Conservation (phyloP, 2,797 vertebrate genomes). For the Picus viridis region DNA sequence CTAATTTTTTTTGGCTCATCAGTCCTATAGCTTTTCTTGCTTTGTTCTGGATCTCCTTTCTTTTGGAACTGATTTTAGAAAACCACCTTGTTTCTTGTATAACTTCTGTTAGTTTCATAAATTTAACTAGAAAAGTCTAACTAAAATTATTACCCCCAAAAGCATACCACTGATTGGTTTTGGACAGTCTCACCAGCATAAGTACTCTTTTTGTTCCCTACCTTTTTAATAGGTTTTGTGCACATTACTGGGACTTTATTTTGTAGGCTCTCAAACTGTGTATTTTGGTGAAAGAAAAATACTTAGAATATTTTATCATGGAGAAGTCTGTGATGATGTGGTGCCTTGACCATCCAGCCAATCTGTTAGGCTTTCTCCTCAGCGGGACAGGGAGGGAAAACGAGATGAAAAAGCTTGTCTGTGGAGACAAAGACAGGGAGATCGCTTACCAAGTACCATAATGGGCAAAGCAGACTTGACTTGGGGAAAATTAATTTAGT, state of each 20-base stretch:
- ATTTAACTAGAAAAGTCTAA: neutral
- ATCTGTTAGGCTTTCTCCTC: neutral
- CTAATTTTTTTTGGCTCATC: neutral
- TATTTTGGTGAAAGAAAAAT: neutral
- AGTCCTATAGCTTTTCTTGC: neutral
- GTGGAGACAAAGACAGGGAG: fast-evolving
- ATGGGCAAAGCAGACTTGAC: neutral
- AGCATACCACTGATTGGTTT: neutral
- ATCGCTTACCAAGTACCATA: neutral
- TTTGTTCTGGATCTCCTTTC: neutral
- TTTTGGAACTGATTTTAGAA: neutral
- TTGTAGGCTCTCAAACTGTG: neutral
- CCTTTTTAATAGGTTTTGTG: neutral
- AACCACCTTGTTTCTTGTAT: neutral
- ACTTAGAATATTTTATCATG: neutral
- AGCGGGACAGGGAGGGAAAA: neutral
- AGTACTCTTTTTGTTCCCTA: neutral
- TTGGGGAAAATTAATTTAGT: neutral
- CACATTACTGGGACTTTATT: neutral
- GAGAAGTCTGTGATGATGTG: neutral
- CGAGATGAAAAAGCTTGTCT: neutral
- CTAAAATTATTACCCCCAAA: neutral
- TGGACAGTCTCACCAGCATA: neutral
- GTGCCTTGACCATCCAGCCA: neutral
- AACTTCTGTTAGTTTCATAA: neutral